A percentile compares a stretch with the other conserved stretches of the same genome.
These are phyloP conservation scores for Catharus bicknelli DNA, from an alignment of 2,113 vertebrate species.

Conservation along the genomic window DNA sequence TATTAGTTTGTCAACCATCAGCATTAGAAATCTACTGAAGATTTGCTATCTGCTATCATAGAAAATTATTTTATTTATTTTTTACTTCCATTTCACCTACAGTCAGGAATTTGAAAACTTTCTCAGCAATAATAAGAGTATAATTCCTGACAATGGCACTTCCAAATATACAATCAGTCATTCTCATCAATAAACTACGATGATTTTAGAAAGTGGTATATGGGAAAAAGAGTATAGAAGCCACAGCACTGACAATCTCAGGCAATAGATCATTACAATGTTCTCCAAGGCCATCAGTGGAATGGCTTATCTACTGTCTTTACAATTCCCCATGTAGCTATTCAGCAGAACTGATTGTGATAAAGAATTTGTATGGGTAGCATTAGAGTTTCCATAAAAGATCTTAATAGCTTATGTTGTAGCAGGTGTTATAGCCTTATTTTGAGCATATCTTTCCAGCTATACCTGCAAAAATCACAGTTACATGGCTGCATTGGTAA, in stretches of 20 bases:
- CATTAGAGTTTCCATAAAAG: constrained; percentile 17
- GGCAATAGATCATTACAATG: constrained; percentile 26
- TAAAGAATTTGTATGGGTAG: constrained; percentile 31
- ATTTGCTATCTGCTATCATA: not conserved
- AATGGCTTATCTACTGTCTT: not conserved
- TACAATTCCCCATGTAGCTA: not conserved
- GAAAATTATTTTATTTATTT: not conserved
- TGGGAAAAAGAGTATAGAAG: not conserved
- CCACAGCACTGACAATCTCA: not conserved
- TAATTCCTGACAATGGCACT: not conserved
- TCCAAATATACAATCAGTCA: not conserved
- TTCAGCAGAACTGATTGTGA: not conserved
- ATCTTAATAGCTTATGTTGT: not conserved
- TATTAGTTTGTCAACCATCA: not conserved
- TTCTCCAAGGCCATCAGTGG: constrained; percentile 1
- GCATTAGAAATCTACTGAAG: not conserved
- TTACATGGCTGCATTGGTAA: not conserved
- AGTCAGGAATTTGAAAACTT: not conserved
- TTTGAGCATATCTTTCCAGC: not conserved
- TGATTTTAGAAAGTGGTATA: not conserved
- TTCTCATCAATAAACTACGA: not conserved
- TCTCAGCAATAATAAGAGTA: not conserved
- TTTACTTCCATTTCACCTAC: not conserved
- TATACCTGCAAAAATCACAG: not conserved
- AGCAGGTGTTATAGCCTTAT: not conserved